Base-by-base conservation (phyloP, 2,113 vertebrate genomes). In the Chaetorhynchus papuensis region DNA sequence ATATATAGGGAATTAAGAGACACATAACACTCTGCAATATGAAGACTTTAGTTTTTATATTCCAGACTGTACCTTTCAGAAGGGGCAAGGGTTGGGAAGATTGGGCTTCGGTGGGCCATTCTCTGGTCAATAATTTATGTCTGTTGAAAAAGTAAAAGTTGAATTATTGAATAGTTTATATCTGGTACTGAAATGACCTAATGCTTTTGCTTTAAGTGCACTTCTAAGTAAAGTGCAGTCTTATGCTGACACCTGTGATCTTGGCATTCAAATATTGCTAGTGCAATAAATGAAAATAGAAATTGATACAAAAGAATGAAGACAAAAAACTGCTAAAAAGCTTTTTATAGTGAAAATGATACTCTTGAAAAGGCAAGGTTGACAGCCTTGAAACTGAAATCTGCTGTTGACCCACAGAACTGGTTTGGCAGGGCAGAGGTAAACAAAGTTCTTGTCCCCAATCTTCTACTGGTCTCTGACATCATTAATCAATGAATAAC, bases 21-120 rank as follows among this genome's bases (percentile, higher is more conserved):
- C 45, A 66, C 56, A 59, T n/a, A 70, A 56, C 81, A 87, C 22
- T 93, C 77, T 63, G 65, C 56, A 90, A 71, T 53, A 90, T 11
- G 31, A 87, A 84, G n/a, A 26, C 30, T 86, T 76, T 57, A 52
- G 21, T 16, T 63, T 91, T 92, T 71, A 20, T 37, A 70, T 86
- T 89, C 59, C 87, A 90, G 88, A 95, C 95, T 96, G 92, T 98
- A 98, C 98, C 98, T 98, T 98, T 98, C 98, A 78, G 97, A 93
- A 77, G 96, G 97, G 94, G 97, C 97, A 93, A 98, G 97, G 86
- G 97, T 98, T 94, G 98, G 98, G 97, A 98, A 97, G 94, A 95
- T 93, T 30, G 94, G 93, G 90, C 94, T 98, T 95, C 96, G 93
- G 87, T 96, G 98, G 91, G 98, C 97, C 98, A 98, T 98, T 95